Evolutionary conservation across 2,113 vertebrate species (phyloP).

Genomic region (Andinoacara biseriatus): DNA sequence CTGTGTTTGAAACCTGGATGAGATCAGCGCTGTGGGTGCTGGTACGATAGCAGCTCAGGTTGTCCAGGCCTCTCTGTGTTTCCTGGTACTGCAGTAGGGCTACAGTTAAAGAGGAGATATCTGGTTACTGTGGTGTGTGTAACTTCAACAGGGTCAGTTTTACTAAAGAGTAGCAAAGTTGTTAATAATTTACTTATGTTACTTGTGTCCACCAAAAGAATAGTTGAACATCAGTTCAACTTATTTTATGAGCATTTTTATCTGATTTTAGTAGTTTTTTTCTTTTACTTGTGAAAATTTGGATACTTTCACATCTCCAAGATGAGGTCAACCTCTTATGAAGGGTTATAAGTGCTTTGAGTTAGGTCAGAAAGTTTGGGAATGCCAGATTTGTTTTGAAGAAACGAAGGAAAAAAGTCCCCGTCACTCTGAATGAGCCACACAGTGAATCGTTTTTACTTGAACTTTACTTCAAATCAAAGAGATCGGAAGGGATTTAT

Average conservation of each 20-base stretch:
- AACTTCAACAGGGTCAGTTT: conserved; percentile 18
- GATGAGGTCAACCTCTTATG: not conserved
- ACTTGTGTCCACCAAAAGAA: not conserved
- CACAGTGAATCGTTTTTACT: not conserved
- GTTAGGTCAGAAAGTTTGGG: not conserved
- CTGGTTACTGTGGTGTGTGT: conserved; percentile 30
- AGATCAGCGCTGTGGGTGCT: conserved; percentile 18
- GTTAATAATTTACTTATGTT: not conserved
- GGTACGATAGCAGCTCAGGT: conserved; percentile 49
- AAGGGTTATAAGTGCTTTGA: not conserved
- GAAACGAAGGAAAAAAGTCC: not conserved
- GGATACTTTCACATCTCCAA: not conserved
- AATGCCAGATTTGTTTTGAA: not conserved
- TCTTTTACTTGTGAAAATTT: not conserved
- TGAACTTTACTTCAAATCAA: not conserved
- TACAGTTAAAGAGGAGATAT: conserved; percentile 29
- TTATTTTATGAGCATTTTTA: not conserved
- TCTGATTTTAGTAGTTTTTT: not conserved
- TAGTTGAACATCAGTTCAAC: not conserved
- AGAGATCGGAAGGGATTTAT: not conserved
- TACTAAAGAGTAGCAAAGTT: conserved; percentile 17
- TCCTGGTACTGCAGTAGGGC: conserved; percentile 56
- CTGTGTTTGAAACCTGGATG: conserved; percentile 27
- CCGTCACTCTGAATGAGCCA: not conserved
- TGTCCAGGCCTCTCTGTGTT: conserved; percentile 29